A percentile compares a stretch with the other conserved stretches of the same genome.
Conservation (phyloP, 1,140 invertebrate species). For the Augochlora pura region DNA sequence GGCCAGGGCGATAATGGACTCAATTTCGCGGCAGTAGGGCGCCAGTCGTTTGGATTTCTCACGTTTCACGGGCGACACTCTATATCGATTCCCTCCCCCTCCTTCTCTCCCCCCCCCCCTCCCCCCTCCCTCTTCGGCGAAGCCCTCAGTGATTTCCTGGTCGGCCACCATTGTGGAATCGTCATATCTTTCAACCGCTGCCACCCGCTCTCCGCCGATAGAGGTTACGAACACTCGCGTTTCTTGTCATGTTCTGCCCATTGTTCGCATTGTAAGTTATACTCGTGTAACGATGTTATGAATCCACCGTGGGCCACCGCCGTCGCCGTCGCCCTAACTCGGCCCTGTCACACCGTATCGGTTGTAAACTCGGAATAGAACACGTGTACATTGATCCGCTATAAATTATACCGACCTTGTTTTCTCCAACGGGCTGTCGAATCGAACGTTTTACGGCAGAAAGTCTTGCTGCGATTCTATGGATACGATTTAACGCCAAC, state of each 20-base stretch:
- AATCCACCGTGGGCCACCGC: background rate
- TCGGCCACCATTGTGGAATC: constrained; percentile 47
- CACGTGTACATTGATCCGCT: background rate
- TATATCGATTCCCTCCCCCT: constrained; percentile 65
- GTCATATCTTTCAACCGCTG: constrained; percentile 42
- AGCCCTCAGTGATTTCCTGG: constrained; percentile 58
- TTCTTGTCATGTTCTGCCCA: constrained; percentile 21
- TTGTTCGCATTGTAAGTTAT: constrained; percentile 9
- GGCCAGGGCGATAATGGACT: constrained; percentile 70
- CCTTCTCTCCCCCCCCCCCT: too few relatives aligned
- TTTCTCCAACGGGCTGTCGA: too few relatives aligned
- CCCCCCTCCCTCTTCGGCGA: too few relatives aligned
- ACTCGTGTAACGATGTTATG: background rate
- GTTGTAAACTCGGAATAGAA: constrained; percentile 22
- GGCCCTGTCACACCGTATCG: background rate
- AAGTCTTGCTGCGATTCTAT: too few relatives aligned
- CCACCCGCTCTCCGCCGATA: constrained; percentile 25
- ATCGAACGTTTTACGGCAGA: too few relatives aligned
- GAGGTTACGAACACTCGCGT: constrained; percentile 33
- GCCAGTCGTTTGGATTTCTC: constrained; percentile 58
- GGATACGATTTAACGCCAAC: too few relatives aligned
- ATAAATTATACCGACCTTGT: too few relatives aligned
- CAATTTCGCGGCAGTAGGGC: constrained; percentile 60
- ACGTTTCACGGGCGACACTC: constrained; percentile 46
- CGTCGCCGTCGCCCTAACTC: background rate